phyloP scores from a whole-genome alignment of 1,140 invertebrate genomes.

The Lucilia cuprina region DNA sequence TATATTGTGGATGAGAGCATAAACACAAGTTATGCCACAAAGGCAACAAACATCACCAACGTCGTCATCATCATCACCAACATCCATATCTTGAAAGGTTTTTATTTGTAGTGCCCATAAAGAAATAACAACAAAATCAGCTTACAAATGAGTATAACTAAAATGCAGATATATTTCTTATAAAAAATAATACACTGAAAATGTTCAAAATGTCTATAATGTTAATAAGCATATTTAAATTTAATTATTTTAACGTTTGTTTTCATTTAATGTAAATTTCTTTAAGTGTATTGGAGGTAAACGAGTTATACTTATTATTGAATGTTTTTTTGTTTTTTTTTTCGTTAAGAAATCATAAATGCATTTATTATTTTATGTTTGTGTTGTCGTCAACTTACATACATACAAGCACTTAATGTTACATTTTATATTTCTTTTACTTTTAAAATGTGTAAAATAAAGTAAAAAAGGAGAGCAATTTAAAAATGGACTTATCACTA shows the following conservation, averaged over 20 bases:
- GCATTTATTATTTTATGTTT: slow-evolving; percentile 1
- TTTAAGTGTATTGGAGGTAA: background rate
- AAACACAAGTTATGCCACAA: background rate
- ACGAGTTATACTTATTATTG: background rate
- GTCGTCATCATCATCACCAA: background rate
- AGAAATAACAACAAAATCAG: background rate
- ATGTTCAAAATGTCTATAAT: too few species aligned
- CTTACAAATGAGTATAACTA: background rate
- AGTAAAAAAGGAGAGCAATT: background rate
- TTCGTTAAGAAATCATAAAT: background rate
- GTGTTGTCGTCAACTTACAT: background rate
- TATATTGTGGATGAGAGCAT: background rate
- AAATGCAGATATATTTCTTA: background rate
- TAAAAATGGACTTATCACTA: slow-evolving; percentile 12
- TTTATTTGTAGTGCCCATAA: slow-evolving; percentile 9
- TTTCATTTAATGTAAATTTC: background rate
- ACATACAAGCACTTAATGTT: background rate
- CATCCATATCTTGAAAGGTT: slow-evolving; percentile 1
- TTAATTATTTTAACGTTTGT: background rate
- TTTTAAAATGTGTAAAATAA: background rate
- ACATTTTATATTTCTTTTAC: background rate
- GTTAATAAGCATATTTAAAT: too few species aligned
- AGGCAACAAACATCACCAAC: background rate
- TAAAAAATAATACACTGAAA: too few species aligned
- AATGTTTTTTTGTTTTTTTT: background rate